A percentile compares a stretch with the other conserved stretches of the same genome.
phyloP scores from a whole-genome alignment of 2,888 invertebrate species.

The Arge pagana region DNA sequence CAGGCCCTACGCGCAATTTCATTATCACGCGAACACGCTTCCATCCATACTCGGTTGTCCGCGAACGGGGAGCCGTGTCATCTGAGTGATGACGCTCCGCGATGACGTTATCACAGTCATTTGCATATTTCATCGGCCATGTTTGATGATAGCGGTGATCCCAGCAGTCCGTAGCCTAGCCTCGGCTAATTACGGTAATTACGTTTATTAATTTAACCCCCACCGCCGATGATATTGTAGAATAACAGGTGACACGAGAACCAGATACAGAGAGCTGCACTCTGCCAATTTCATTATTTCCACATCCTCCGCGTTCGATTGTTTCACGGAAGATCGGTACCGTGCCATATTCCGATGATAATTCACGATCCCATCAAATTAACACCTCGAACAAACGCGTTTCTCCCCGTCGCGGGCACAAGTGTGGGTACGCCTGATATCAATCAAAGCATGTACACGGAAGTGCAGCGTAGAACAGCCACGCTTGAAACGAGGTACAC shows the following conservation, averaged over 20 bases:
- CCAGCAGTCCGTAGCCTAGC: no score
- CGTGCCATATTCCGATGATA: no score
- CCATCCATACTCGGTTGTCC: not conserved
- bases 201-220: slow-evolving; percentile 20
- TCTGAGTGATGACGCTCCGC: slow-evolving; percentile 42
- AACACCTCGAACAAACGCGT: no score
- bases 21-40: slow-evolving; percentile 35
- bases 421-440: no score
- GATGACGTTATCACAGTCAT: slow-evolving; percentile 33
- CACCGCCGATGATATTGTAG: not conserved
- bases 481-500: slow-evolving; percentile 17
- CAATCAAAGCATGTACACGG: slow-evolving; percentile 53
- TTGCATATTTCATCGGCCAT: slow-evolving; percentile 42
- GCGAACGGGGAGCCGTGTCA: slow-evolving; percentile 3
- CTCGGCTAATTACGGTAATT: slow-evolving; percentile 18
- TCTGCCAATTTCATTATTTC: not conserved
- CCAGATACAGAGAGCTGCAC: not conserved
- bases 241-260: no score
- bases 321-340: no score
- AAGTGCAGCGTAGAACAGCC: slow-evolving; percentile 38
- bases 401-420: no score
- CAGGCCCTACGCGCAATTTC: slow-evolving; percentile 32
- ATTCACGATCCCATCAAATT: no score
- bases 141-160: not conserved
- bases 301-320: not conserved